phyloP scores from a whole-genome alignment of 2,888 invertebrate species.

The Abrostola triplasia region DNA sequence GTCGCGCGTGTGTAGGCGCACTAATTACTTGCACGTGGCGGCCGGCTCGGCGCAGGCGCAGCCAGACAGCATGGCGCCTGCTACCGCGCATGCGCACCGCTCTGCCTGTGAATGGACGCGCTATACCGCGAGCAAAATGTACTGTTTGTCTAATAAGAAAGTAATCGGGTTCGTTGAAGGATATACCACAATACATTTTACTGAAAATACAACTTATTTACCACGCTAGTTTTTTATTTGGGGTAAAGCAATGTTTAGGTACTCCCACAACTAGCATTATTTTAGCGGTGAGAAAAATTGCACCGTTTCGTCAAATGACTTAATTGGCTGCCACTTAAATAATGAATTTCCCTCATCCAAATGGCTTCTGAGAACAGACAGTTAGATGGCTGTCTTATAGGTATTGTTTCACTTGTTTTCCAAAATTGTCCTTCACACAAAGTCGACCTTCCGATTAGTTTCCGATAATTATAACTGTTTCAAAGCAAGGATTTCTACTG shows the following conservation, averaged over 20 bases:
- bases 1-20: conserved; percentile 10
- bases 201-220: too few species aligned
- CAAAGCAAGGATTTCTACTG: neutral
- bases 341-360: neutral
- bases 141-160: too few species aligned
- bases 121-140: neutral
- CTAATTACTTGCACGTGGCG: conserved; percentile 14
- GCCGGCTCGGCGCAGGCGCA: conserved; percentile 33
- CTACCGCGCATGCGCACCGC: conserved; percentile 16
- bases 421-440: neutral
- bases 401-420: neutral
- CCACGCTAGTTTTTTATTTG: too few species aligned
- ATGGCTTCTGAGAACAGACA: neutral
- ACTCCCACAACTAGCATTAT: too few species aligned
- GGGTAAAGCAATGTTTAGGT: too few species aligned
- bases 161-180: too few species aligned
- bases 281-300: too few species aligned
- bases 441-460: neutral
- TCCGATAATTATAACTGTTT: neutral
- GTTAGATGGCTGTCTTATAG: neutral
- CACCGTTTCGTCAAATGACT: too few species aligned
- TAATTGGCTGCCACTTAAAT: too few species aligned
- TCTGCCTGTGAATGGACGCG: neutral
- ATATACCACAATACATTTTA: too few species aligned
- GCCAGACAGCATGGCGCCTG: conserved; percentile 51